phyloP scores from a whole-genome alignment of 1,140 invertebrate species.

The Ectropis grisescens region DNA sequence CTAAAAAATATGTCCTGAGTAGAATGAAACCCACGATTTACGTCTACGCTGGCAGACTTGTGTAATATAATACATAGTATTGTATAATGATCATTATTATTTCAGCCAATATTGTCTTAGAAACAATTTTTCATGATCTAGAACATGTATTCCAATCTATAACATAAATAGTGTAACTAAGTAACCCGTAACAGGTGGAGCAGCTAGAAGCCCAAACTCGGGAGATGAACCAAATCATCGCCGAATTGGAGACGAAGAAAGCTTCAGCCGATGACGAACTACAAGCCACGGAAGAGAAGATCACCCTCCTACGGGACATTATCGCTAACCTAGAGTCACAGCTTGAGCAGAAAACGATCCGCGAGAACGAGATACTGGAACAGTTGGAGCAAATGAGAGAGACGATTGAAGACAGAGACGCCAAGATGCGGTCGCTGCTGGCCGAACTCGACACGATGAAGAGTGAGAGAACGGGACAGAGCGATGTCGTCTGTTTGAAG shows the following conservation, averaged over 20 bases:
- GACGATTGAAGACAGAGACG: conserved; percentile 55
- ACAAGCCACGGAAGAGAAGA: conserved; percentile 79
- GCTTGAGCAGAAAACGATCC: conserved; percentile 73
- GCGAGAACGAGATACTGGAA: conserved; percentile 55
- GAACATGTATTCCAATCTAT: too few species aligned
- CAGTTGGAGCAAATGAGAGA: conserved; percentile 48
- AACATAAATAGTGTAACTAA: too few species aligned
- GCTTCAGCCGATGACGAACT: conserved; percentile 75
- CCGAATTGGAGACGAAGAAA: conserved; percentile 72
- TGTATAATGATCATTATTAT: too few species aligned
- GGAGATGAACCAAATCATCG: conserved; percentile 74
- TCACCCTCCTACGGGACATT: conserved; percentile 79
- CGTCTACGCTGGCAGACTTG: too few species aligned
- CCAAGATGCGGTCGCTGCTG: conserved; percentile 44
- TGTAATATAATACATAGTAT: too few species aligned
- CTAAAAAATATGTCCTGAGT: too few species aligned
- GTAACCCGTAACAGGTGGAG: conserved; percentile 80
- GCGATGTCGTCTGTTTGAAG: conserved; percentile 26
- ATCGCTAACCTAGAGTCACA: conserved; percentile 82
- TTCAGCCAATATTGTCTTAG: too few species aligned
- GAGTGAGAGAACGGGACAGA: conserved; percentile 36
- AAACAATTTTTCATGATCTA: too few species aligned
- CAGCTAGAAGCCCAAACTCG: conserved; percentile 77
- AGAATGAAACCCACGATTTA: too few species aligned
- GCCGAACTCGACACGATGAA: conserved; percentile 48